Evolutionary conservation across 2,888 invertebrate species (phyloP).

Genomic region (Eristalis tenax): DNA sequence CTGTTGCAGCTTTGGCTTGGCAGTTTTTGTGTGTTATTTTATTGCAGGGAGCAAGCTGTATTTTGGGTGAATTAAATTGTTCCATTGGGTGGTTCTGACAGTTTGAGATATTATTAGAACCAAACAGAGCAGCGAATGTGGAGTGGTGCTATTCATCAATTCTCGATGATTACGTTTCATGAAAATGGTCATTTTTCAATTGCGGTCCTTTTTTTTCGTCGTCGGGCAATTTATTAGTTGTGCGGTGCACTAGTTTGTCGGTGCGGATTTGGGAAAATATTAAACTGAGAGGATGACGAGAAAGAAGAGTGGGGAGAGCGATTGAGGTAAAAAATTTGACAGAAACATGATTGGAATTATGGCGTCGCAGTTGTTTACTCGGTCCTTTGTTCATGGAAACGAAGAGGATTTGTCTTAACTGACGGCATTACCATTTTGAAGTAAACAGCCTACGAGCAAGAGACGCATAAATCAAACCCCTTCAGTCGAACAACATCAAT

Average conservation of each 20-base stretch:
- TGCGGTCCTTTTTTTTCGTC: not conserved
- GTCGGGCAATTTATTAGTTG: not conserved
- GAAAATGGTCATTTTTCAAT: conserved; percentile 18
- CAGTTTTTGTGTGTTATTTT: not conserved
- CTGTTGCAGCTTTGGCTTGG: conserved; percentile 50
- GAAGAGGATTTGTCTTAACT: no score
- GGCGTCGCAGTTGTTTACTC: no score
- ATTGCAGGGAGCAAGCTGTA: not conserved
- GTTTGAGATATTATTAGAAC: conserved; percentile 28
- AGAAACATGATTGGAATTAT: no score
- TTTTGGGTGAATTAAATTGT: conserved; percentile 27
- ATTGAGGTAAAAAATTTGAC: no score
- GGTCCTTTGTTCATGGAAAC: no score
- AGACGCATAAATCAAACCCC: not conserved
- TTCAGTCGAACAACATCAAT: not conserved
- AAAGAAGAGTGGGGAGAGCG: not conserved
- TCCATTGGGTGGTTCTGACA: conserved; percentile 42
- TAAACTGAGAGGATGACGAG: not conserved
- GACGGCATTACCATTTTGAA: no score
- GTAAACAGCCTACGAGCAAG: no score
- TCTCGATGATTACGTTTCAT: conserved; percentile 23
- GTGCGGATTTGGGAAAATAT: not conserved
- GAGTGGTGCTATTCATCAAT: conserved; percentile 15
- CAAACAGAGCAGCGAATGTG: not conserved
- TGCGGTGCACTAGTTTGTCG: not conserved